Evolutionary conservation across 1,140 invertebrate species (phyloP).

Genomic region (Akabosia matsudoensis): DNA sequence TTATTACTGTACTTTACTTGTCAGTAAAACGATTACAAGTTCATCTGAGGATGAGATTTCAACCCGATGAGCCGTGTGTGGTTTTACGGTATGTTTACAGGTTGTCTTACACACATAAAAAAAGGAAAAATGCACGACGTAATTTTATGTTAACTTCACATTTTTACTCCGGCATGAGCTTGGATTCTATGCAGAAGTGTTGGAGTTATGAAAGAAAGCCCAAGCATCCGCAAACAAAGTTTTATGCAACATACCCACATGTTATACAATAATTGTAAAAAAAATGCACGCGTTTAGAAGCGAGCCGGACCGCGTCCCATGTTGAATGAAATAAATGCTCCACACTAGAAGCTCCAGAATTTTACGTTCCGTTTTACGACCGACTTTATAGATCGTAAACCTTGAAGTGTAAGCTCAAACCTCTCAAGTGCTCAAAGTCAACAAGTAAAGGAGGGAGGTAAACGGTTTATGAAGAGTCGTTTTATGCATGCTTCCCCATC

Average conservation of each 20-base stretch:
- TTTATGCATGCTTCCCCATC: not conserved
- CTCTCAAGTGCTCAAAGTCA: not conserved
- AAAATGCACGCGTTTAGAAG: too few relatives aligned
- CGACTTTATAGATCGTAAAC: conserved; percentile 19
- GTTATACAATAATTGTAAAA: too few relatives aligned
- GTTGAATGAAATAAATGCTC: too few relatives aligned
- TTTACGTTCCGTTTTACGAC: conserved; percentile 13
- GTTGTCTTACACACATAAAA: not conserved
- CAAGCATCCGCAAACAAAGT: too few relatives aligned
- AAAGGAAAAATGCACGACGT: not conserved
- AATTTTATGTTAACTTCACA: not conserved
- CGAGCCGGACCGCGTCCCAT: too few relatives aligned
- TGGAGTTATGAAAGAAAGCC: too few relatives aligned
- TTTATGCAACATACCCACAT: too few relatives aligned
- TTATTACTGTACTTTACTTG: not conserved
- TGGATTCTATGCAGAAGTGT: not conserved
- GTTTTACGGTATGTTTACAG: not conserved
- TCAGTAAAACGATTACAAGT: not conserved
- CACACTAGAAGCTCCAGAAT: not conserved
- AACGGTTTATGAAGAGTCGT: not conserved
- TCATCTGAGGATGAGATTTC: not conserved
- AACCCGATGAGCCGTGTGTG: not conserved
- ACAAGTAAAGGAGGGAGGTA: not conserved
- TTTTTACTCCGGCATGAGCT: not conserved
- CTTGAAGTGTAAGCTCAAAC: not conserved